Conservation (phyloP, 30 jellyfish, hydroid and myxozoan species). For the Hydra vulgaris region DNA sequence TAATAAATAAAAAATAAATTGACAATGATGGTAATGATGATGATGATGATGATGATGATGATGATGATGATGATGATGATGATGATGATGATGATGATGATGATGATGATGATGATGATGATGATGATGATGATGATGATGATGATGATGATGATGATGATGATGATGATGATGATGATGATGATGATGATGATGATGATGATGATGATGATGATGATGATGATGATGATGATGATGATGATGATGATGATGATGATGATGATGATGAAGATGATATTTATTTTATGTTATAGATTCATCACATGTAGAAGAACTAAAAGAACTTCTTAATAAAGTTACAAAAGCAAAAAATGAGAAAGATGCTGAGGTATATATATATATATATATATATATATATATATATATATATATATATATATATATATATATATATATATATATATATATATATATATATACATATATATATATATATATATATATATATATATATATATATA, state of each 20-base stretch:
- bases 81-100: neutral
- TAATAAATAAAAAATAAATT: no score
- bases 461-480: no score
- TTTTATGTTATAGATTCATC: slow-evolving; percentile 8
- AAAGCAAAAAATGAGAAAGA: slow-evolving; percentile 23
- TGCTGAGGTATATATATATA: slow-evolving; percentile 12
- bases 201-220: neutral
- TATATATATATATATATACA: no score
- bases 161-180: neutral
- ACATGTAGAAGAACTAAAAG: slow-evolving; percentile 1
- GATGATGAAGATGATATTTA: neutral
- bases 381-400: no score
- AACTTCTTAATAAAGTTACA: neutral
- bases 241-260: neutral
- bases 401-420: neutral
- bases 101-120: neutral
- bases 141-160: neutral
- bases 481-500: no score
- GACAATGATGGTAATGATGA: no score
- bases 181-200: neutral
- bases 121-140: neutral
- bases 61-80: neutral
- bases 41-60: neutral
- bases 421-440: no score
- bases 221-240: neutral